Conservation (phyloP, 2,113 vertebrate species). For the Dipodomys stephensi region DNA sequence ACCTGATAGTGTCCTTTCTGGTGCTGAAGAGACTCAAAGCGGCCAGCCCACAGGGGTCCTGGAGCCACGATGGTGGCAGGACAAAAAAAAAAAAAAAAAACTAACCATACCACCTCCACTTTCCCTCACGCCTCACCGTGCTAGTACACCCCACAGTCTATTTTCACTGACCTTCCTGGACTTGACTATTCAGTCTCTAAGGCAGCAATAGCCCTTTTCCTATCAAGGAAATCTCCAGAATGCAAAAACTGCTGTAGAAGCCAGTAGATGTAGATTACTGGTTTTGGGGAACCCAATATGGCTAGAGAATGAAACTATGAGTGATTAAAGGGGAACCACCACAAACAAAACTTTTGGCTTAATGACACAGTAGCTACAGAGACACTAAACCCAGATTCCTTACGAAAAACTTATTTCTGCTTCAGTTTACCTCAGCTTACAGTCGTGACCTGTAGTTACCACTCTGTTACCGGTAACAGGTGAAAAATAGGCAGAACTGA, state of each 20-base stretch:
- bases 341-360: constrained; percentile 11
- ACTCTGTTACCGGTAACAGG: constrained; percentile 90
- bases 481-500: constrained; percentile 93
- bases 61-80: too few species aligned
- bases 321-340: not conserved
- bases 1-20: too few species aligned
- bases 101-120: too few species aligned
- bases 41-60: too few species aligned
- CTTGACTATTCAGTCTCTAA: not conserved
- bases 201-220: not conserved
- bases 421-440: constrained; percentile 89
- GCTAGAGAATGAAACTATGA: not conserved
- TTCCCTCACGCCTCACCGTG: too few species aligned
- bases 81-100: too few species aligned
- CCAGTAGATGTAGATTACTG: not conserved
- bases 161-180: not conserved
- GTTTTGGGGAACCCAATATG: not conserved
- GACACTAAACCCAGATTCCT: not conserved
- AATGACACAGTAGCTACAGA: not conserved
- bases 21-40: too few species aligned
- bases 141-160: not conserved
- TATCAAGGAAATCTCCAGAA: constrained; percentile 33
- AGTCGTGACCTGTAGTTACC: constrained; percentile 90
- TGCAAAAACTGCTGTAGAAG: constrained; percentile 11
- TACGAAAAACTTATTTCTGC: not conserved